Evolutionary conservation across 2,797 vertebrate species (phyloP).

Genomic region (Zalophus californianus): DNA sequence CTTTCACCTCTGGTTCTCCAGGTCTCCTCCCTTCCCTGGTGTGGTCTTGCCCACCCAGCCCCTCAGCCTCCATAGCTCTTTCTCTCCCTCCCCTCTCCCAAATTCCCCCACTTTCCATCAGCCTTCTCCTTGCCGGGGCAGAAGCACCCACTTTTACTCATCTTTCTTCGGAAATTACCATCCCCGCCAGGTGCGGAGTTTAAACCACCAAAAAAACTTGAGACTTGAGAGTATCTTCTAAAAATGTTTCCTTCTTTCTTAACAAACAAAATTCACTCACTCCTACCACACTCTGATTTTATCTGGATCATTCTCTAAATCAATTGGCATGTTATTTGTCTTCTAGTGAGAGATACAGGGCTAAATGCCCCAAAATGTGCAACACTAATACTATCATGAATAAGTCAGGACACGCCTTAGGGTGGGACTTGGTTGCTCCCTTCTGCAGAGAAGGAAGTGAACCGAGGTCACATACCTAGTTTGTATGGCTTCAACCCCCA

Average conservation of each 20-base stretch:
- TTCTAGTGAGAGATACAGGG: not conserved
- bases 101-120: not conserved
- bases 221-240: not conserved
- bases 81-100: not conserved
- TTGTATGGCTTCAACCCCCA: not conserved
- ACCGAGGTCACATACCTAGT: not conserved
- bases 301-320: not conserved
- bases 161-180: not conserved
- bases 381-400: not conserved
- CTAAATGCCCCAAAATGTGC: not conserved
- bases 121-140: not conserved
- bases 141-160: not conserved
- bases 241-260: not conserved
- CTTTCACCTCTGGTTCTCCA: not conserved
- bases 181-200: accelerated
- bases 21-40: no score
- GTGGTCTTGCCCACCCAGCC: not conserved
- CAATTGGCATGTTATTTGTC: not conserved
- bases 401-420: not conserved
- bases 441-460: not conserved
- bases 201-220: not conserved
- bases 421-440: not conserved
- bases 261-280: not conserved
- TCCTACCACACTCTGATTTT: not conserved
- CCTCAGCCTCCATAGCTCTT: not conserved